Evolutionary conservation across 2,797 vertebrate genomes (phyloP).

Genomic region (Triplophysa bombifrons): DNA sequence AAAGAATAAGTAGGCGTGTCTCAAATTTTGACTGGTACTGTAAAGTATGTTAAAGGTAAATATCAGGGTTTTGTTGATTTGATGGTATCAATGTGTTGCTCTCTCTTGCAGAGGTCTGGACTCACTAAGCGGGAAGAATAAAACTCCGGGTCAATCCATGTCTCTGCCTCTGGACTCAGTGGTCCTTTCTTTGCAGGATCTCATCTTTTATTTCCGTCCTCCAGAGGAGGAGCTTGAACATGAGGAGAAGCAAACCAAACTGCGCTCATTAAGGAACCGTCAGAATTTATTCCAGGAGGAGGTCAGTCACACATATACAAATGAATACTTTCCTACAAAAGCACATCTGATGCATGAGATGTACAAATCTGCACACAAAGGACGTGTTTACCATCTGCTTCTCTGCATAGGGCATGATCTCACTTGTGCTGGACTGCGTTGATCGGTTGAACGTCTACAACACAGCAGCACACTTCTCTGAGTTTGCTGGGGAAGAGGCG

Average conservation of each 20-base stretch:
- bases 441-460: slow-evolving; percentile 92
- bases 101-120: slow-evolving; percentile 81
- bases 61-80: neutral
- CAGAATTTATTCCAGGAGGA: slow-evolving; percentile 96
- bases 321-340: neutral
- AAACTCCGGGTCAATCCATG: slow-evolving; percentile 72
- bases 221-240: slow-evolving; percentile 91
- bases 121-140: slow-evolving; percentile 87
- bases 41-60: neutral
- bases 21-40: neutral
- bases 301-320: slow-evolving; percentile 65
- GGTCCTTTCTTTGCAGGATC: slow-evolving; percentile 88
- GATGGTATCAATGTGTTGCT: neutral
- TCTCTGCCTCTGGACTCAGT: slow-evolving; percentile 86
- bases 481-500: slow-evolving; percentile 91
- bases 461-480: slow-evolving; percentile 91
- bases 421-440: slow-evolving; percentile 89
- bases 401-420: slow-evolving; percentile 85
- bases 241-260: slow-evolving; percentile 91
- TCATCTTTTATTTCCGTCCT: slow-evolving; percentile 91
- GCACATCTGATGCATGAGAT: neutral
- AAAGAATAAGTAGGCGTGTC: neutral
- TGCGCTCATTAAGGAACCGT: slow-evolving; percentile 90
- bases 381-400: neutral
- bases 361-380: slow-evolving; percentile 2